A percentile compares a stretch with the other conserved stretches of the same genome.
Evolutionary conservation across 2,113 vertebrate genomes (phyloP).

Genomic region (Nanorana parkeri): DNA sequence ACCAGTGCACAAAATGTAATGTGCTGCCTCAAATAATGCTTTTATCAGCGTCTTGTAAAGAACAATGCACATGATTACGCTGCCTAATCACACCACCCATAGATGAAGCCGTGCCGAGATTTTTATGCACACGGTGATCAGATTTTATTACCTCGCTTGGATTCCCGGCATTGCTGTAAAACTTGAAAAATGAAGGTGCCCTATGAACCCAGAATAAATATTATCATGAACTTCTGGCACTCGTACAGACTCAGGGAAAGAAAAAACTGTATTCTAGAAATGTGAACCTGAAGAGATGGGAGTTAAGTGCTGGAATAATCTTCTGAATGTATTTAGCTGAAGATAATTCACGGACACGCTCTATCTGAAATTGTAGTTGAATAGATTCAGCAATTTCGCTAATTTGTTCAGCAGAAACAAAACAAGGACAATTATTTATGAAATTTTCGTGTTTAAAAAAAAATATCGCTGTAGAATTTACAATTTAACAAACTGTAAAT

Average conservation of each 20-base stretch:
- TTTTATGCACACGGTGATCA: constrained; percentile 30
- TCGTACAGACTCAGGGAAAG: not conserved
- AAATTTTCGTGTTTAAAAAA: not conserved
- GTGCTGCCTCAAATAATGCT: constrained; percentile 11
- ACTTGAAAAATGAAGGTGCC: not conserved
- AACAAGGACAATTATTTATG: not conserved
- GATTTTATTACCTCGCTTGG: constrained; percentile 29
- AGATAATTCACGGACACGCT: not conserved
- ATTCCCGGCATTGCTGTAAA: constrained; percentile 40
- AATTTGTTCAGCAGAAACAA: not conserved
- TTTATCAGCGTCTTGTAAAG: constrained; percentile 26
- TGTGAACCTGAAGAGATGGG: not conserved
- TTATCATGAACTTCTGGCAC: not conserved
- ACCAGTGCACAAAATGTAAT: not conserved
- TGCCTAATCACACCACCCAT: constrained; percentile 22
- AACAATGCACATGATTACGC: constrained; percentile 35
- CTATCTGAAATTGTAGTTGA: constrained; percentile 6
- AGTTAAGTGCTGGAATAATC: not conserved
- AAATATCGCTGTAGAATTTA: too few relatives aligned
- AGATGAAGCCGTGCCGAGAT: not conserved
- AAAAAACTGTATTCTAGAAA: not conserved
- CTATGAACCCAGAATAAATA: constrained; percentile 9
- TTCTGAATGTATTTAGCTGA: not conserved
- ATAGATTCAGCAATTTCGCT: not conserved
- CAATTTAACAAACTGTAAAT: too few relatives aligned